Evolutionary conservation across 2,797 vertebrate species (phyloP), one percentile per base, ranked within the genome.

Genomic region (Crenichthys baileyi): DNA sequence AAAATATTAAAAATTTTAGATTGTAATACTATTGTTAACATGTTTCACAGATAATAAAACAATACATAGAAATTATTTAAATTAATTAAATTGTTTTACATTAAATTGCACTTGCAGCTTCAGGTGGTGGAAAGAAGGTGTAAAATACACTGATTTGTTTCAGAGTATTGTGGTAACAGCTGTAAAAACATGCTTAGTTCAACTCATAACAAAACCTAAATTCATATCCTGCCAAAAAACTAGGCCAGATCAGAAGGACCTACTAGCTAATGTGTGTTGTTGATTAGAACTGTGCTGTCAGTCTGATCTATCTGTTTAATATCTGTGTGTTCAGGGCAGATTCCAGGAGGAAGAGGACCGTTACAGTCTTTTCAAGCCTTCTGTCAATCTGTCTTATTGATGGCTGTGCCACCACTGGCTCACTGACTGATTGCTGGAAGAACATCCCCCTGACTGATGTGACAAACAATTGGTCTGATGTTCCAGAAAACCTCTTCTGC

Each of bases 331-430:
- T 70, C 26, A 44, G 88, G 90, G 67, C 70, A 74, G 77, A 75
- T 86, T 91, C 83, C 79, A 76, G 79, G 79, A 85, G 83, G 82
- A 88, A 84, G 78, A 84, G 76, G 80, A 77, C 77, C 58, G 72
- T 79, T 84, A 77, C 78, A 53, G 83, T 76, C 78, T 75, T 85
- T 90, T 81, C 77, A 76, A 76, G 80, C 84, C 80, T 51, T 79
- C 91, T 93, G 94, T 94, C 93, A 93, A 85, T 60, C 79, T 56
- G 55, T 81, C 83, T 95, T 93, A 95, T 94, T 95, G 94, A 95
- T 93, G 93, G 76, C 85, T 53, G 44, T 75, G 88, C 92, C 90
- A 85, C 89, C 87, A 85, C 77, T 58, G 36, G 77, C 87, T 85
- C 79, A 65, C 87, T 93, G 92, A 95, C 85, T 94, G 93, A 95